Percentiles rank a stretch among this genome's conserved stretches.
These are phyloP conservation scores for Sminthopsis crassicaudata DNA, from an alignment of 2,113 vertebrate genomes.

Conservation along the genomic window DNA sequence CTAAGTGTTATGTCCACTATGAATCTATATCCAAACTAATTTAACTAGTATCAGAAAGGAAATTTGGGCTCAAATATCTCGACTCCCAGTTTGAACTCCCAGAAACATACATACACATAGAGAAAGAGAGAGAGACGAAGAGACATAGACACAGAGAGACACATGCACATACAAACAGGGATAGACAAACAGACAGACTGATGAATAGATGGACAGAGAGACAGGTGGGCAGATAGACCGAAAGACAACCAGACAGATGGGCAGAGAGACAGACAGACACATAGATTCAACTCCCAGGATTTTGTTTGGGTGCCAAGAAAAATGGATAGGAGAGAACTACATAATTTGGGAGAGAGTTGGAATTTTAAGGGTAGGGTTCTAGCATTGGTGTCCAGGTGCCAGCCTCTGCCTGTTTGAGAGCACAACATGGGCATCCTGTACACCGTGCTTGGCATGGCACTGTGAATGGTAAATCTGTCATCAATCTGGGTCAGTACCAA, in stretches of 20 bases:
- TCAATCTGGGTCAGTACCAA: neutral
- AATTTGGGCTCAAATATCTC: neutral
- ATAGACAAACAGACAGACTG: too few species aligned
- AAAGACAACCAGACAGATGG: too few species aligned
- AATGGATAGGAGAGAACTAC: neutral
- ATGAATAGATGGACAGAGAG: too few species aligned
- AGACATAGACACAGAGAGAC: too few species aligned
- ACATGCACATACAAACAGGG: too few species aligned
- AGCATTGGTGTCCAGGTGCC: neutral
- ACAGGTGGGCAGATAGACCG: too few species aligned
- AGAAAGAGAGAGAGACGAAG: too few species aligned
- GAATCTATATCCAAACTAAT: neutral
- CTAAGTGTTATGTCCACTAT: neutral
- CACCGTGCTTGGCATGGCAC: neutral
- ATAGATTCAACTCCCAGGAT: neutral
- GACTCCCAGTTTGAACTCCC: too few species aligned
- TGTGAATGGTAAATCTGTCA: neutral
- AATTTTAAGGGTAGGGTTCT: slow-evolving; percentile 24
- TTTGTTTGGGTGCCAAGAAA: neutral
- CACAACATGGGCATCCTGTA: neutral
- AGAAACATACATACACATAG: too few species aligned
- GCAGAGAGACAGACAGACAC: too few species aligned
- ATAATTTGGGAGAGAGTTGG: neutral
- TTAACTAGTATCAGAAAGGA: neutral
- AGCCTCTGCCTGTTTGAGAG: neutral